These are phyloP conservation scores for Ceriagrion tenellum DNA, from an alignment of 2,888 invertebrate genomes.

Conservation along the genomic window DNA sequence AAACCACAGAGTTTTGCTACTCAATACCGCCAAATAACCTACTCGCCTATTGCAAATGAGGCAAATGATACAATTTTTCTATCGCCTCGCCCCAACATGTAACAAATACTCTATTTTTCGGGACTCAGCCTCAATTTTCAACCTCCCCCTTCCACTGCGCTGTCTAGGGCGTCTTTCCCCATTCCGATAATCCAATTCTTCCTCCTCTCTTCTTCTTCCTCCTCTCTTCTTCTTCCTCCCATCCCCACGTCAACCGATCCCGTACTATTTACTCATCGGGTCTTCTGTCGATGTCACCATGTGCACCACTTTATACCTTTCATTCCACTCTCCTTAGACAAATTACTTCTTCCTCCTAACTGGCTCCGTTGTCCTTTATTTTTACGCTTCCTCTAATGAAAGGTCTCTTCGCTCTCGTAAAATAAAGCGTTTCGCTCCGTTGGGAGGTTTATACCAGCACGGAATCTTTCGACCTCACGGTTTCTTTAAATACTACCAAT, in stretches of 20 bases:
- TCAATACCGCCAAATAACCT: too few species aligned
- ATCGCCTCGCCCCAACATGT: too few species aligned
- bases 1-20: too few species aligned
- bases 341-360: conserved; percentile 24
- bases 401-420: conserved; percentile 49
- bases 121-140: too few species aligned
- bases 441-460: not conserved
- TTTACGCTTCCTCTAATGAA: conserved; percentile 50
- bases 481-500: not conserved
- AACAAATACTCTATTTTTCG: too few species aligned
- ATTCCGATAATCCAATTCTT: not conserved
- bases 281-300: conserved; percentile 50
- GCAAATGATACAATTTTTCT: too few species aligned
- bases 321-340: not conserved
- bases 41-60: too few species aligned
- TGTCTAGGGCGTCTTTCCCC: not conserved
- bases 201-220: not conserved
- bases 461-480: not conserved
- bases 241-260: too few species aligned
- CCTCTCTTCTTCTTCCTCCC: not conserved
- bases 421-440: conserved; percentile 23
- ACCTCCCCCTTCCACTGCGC: too few species aligned
- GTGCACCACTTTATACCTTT: not conserved
- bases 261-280: conserved; percentile 36
- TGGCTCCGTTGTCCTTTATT: not conserved